Evolutionary conservation across 1,140 invertebrate species (phyloP).

Genomic region (Drosophila tsacasi): DNA sequence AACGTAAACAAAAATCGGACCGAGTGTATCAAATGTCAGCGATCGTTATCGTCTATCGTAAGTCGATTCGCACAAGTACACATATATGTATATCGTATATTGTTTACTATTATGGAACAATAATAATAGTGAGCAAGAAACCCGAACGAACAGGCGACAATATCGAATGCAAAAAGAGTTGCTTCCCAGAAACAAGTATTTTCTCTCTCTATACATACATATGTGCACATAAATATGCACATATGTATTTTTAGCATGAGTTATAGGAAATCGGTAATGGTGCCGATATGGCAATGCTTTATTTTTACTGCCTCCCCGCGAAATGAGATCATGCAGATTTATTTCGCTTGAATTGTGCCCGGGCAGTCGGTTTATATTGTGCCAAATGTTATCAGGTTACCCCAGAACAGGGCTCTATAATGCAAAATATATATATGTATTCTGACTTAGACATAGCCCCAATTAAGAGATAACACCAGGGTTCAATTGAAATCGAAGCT

Average conservation of each 20-base stretch:
- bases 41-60: slow-evolving; percentile 18
- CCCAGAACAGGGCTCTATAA: background rate
- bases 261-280: slow-evolving; percentile 28
- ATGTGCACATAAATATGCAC: no score
- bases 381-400: slow-evolving; percentile 16
- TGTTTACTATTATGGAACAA: background rate
- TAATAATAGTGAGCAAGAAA: slow-evolving; percentile 13
- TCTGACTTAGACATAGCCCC: background rate
- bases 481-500: background rate
- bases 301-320: slow-evolving; percentile 18
- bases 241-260: slow-evolving; percentile 17
- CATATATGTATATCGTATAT: background rate
- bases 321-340: slow-evolving; percentile 24
- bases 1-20: slow-evolving; percentile 33
- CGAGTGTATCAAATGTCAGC: slow-evolving; percentile 24
- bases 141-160: background rate
- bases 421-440: background rate
- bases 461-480: background rate
- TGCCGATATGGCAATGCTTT: slow-evolving; percentile 14
- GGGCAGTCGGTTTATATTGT: background rate
- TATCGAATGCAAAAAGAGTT: background rate
- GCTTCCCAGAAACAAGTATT: background rate
- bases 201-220: background rate
- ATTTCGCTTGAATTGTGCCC: slow-evolving; percentile 1
- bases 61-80: background rate